These are phyloP conservation scores for Oreocharis arfaki DNA, from an alignment of 2,113 vertebrate species.

Conservation along the genomic window DNA sequence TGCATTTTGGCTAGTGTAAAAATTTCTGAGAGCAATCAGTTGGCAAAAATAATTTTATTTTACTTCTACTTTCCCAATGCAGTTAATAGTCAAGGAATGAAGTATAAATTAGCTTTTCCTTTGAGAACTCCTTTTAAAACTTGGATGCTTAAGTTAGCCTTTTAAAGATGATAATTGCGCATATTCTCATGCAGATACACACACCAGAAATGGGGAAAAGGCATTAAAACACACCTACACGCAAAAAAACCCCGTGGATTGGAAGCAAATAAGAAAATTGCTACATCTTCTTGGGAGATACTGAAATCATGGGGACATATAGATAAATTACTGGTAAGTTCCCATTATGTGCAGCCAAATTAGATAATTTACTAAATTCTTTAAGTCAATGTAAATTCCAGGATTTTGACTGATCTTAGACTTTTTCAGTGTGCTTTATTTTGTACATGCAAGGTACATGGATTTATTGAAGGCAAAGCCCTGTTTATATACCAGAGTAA, in stretches of 20 bases:
- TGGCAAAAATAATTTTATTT: conserved; percentile 54
- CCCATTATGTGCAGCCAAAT: background rate
- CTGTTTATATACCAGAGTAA: background rate
- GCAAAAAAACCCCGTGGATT: background rate
- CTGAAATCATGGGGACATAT: background rate
- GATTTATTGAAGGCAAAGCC: background rate
- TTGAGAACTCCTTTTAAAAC: conserved; percentile 50
- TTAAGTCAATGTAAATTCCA: background rate
- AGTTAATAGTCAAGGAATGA: conserved; percentile 48
- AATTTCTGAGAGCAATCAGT: conserved; percentile 46
- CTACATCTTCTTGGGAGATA: background rate
- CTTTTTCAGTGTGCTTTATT: background rate
- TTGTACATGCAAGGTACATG: background rate
- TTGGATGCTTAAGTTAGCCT: conserved; percentile 30
- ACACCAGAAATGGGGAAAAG: background rate
- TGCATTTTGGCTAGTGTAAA: conserved; percentile 57
- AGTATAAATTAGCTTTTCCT: conserved; percentile 49
- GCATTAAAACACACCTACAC: conserved; percentile 59
- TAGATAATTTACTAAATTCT: background rate
- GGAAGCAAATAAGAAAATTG: conserved; percentile 52
- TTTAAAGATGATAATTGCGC: conserved; percentile 44
- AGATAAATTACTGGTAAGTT: background rate
- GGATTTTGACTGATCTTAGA: background rate
- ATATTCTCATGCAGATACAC: conserved; percentile 36
- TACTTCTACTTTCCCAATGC: conserved; percentile 33